A percentile compares a stretch with the other conserved stretches of the same genome.
Conservation (phyloP, 1,140 invertebrate genomes). For the Eurosta solidaginis region DNA sequence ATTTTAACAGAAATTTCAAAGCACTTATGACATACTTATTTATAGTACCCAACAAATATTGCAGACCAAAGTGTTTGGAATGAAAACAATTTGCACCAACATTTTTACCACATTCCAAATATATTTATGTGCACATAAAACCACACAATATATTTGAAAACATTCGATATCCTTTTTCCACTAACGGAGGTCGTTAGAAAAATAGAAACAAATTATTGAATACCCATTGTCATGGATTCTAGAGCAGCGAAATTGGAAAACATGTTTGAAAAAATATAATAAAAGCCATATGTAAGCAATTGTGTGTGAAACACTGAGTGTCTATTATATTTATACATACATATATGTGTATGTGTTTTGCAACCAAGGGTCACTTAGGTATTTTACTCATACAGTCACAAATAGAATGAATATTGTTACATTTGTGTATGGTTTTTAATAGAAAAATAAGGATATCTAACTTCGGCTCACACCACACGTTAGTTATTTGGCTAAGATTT, state of each 20-base stretch:
- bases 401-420: neutral
- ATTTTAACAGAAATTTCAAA: neutral
- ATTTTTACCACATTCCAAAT: conserved; percentile 14
- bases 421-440: neutral
- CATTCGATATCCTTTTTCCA: conserved; percentile 7
- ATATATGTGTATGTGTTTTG: neutral
- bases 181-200: neutral
- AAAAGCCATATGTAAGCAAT: no score
- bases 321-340: neutral
- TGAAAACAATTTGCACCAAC: conserved; percentile 15
- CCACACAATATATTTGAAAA: neutral
- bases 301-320: no score
- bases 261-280: neutral
- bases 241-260: neutral
- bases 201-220: neutral
- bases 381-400: neutral
- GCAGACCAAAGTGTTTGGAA: neutral
- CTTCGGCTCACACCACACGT: no score
- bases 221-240: neutral
- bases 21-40: neutral
- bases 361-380: neutral
- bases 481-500: no score
- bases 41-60: neutral
- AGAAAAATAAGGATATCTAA: no score
- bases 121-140: neutral